Conservation (phyloP, 1,140 invertebrate species). For the Latrodectus geometricus region DNA sequence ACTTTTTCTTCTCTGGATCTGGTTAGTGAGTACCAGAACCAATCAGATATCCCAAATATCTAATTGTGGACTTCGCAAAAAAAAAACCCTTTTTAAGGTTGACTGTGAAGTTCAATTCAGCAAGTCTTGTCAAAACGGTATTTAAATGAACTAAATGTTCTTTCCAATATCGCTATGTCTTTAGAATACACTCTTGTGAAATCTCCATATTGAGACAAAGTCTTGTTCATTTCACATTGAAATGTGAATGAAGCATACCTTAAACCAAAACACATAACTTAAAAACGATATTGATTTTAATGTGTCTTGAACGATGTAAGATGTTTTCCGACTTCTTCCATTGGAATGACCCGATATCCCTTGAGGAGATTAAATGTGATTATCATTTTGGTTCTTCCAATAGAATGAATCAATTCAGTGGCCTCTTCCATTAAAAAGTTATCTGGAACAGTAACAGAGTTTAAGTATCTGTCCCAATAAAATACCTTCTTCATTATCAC, state of each 20-base stretch:
- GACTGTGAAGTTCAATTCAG: constrained; percentile 64
- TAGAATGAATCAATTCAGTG: background rate
- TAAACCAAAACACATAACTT: constrained; percentile 65
- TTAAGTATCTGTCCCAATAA: background rate
- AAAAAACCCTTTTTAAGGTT: constrained; percentile 62
- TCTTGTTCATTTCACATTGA: constrained; percentile 64
- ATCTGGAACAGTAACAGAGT: background rate
- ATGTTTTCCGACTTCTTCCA: constrained; percentile 63
- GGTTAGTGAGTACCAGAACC: constrained; percentile 66
- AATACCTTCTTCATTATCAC: too few relatives aligned
- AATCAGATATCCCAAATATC: constrained; percentile 69
- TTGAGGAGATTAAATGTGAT: background rate
- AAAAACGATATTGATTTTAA: constrained; percentile 20
- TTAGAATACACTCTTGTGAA: constrained; percentile 63
- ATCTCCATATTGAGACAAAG: too few relatives aligned
- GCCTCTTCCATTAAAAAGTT: constrained; percentile 11
- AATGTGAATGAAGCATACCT: constrained; percentile 65
- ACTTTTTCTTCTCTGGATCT: constrained; percentile 66
- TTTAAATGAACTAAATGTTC: constrained; percentile 60
- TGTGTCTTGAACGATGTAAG: constrained; percentile 44
- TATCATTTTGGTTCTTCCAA: background rate
- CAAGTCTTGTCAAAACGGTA: too few relatives aligned
- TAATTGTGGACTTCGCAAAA: constrained; percentile 53
- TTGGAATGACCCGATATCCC: constrained; percentile 62
- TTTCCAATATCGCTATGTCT: constrained; percentile 64